A percentile compares a stretch with the other conserved stretches of the same genome.
phyloP scores from a whole-genome alignment of 2,113 vertebrate genomes.

The Leiothrix lutea region DNA sequence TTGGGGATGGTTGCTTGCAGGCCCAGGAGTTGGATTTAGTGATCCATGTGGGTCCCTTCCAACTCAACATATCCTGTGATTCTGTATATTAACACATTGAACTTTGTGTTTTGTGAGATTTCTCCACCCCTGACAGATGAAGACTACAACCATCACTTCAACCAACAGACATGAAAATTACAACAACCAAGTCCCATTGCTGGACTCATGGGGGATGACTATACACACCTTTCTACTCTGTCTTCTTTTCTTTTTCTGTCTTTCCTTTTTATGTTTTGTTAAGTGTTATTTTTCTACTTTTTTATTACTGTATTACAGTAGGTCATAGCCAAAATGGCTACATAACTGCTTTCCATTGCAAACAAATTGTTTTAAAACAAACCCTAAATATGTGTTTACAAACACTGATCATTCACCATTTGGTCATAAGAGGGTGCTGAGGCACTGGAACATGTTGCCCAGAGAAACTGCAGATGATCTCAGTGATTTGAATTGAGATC shows the following conservation, averaged over 20 bases:
- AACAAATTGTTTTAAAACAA: background rate
- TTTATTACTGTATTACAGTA: background rate
- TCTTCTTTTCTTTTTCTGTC: background rate
- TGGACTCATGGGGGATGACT: background rate
- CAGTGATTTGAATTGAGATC: background rate
- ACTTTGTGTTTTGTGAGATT: background rate
- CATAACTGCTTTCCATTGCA: background rate
- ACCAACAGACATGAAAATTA: background rate
- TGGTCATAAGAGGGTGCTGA: background rate
- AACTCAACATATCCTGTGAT: background rate
- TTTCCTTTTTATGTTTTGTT: background rate
- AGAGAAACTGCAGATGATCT: background rate
- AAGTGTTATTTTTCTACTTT: background rate
- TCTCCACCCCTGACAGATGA: background rate
- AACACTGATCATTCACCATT: background rate
- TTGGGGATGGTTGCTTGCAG: background rate
- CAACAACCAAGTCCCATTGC: background rate
- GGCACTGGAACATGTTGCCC: background rate
- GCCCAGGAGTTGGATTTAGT: background rate
- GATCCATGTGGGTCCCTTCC: background rate
- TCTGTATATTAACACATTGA: background rate
- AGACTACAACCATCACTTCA: background rate
- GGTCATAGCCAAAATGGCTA: background rate
- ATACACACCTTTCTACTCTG: background rate
- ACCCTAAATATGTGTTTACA: background rate